Evolutionary conservation across 2,113 vertebrate species (phyloP).

Genomic region (Grammomys dolichurus): DNA sequence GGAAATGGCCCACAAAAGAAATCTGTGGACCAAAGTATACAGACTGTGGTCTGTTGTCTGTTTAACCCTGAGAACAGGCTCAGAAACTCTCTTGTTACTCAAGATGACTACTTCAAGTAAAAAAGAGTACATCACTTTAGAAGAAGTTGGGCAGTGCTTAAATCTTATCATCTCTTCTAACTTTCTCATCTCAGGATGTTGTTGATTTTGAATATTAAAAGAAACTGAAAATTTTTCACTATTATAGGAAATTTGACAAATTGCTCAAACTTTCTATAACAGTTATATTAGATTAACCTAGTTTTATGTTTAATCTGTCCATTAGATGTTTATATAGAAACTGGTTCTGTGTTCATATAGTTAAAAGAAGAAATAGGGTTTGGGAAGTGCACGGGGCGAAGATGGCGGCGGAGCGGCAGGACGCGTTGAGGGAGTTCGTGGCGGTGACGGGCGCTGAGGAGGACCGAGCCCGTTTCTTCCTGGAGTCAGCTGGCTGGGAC

Average conservation of each 20-base stretch:
- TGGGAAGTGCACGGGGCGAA: too few relatives aligned
- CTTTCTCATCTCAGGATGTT: constrained; percentile 61
- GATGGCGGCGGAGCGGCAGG: constrained; percentile 96
- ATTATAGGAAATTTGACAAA: constrained; percentile 72
- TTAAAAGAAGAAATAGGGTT: constrained; percentile 70
- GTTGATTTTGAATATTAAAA: constrained; percentile 73
- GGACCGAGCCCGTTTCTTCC: constrained; percentile 95
- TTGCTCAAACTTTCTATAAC: constrained; percentile 62
- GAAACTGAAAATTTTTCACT: constrained; percentile 72
- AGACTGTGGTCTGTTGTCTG: too few relatives aligned
- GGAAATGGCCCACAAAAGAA: constrained; percentile 77
- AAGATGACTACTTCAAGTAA: too few relatives aligned
- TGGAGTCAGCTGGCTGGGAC: constrained; percentile 97
- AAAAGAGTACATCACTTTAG: constrained; percentile 84
- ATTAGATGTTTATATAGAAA: constrained; percentile 77
- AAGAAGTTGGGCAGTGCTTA: constrained; percentile 87
- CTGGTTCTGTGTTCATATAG: constrained; percentile 74
- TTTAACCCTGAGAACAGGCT: too few relatives aligned
- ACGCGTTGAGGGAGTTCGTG: constrained; percentile 95
- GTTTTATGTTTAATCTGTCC: constrained; percentile 71
- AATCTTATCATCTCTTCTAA: constrained; percentile 80
- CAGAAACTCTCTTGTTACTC: too few relatives aligned
- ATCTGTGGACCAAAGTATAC: too few relatives aligned
- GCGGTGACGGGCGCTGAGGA: constrained; percentile 96
- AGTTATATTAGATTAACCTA: constrained; percentile 72